phyloP scores from a whole-genome alignment of 2,888 invertebrate species.

The Microchrysa polita region DNA sequence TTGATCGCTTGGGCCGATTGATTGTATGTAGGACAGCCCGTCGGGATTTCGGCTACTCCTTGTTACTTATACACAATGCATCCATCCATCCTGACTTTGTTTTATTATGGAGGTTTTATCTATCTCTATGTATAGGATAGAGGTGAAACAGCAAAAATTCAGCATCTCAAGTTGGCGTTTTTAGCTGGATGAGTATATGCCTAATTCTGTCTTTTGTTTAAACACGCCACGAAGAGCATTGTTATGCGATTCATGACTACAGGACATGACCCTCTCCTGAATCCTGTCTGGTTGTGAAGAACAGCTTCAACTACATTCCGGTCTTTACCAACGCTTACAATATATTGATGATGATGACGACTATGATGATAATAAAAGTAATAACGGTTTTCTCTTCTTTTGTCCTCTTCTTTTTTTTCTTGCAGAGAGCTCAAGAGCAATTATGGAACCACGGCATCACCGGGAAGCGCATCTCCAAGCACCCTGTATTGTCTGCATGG shows the following conservation, averaged over 20 bases:
- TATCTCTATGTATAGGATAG: too few relatives aligned
- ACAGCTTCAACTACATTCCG: not conserved
- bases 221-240: not conserved
- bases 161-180: too few relatives aligned
- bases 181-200: not conserved
- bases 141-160: too few relatives aligned
- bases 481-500: constrained; percentile 49
- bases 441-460: constrained; percentile 46
- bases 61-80: too few relatives aligned
- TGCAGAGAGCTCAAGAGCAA: constrained; percentile 49
- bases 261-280: not conserved
- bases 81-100: too few relatives aligned
- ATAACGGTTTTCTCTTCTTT: constrained; percentile 25
- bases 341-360: constrained; percentile 15
- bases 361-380: constrained; percentile 20
- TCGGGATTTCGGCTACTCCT: too few relatives aligned
- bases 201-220: constrained; percentile 1
- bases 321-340: constrained; percentile 2
- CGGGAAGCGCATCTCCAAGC: constrained; percentile 11
- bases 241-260: constrained; percentile 8
- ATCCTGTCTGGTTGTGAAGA: constrained; percentile 1
- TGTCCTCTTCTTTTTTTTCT: constrained; percentile 10
- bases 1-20: too few relatives aligned
- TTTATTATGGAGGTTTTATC: too few relatives aligned
- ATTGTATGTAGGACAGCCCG: too few relatives aligned